Evolutionary conservation across 2,797 vertebrate genomes (phyloP).

Genomic region (Karalla daura): DNA sequence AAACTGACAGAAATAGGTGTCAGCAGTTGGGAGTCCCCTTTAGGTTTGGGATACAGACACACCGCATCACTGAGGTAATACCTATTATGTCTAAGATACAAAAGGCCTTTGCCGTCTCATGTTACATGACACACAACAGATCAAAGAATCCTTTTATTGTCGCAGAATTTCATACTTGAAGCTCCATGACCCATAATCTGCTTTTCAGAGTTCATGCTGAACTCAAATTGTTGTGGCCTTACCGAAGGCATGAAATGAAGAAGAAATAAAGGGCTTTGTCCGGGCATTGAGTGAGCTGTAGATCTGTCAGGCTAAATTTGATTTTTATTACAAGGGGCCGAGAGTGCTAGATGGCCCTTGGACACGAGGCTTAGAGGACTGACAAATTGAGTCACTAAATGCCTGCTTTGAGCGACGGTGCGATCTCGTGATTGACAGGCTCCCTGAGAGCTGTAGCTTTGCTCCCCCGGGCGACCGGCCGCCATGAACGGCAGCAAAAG

Average conservation of each 20-base stretch:
- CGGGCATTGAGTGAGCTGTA: neutral
- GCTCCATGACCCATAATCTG: slow-evolving; percentile 39
- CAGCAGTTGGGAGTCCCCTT: neutral
- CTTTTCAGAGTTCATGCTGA: slow-evolving; percentile 28
- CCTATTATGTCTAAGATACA: neutral
- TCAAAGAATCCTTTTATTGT: slow-evolving; percentile 26
- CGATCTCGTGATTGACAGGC: slow-evolving; percentile 47
- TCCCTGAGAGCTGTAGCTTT: slow-evolving; percentile 36
- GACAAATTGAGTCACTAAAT: slow-evolving; percentile 57
- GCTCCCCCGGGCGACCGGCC: slow-evolving; percentile 1
- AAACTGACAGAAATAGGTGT: neutral
- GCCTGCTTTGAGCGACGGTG: slow-evolving; percentile 39
- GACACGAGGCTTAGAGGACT: slow-evolving; percentile 46
- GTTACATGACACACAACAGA: slow-evolving; percentile 24
- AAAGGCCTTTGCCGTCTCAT: neutral
- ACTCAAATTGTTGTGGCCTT: slow-evolving; percentile 12
- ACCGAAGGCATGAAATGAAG: neutral
- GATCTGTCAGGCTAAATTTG: slow-evolving; percentile 40
- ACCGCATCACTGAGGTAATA: neutral
- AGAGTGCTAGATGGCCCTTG: slow-evolving; percentile 27
- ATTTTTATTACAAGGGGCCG: slow-evolving; percentile 44
- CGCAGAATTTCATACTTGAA: slow-evolving; percentile 20
- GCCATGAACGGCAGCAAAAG: slow-evolving; percentile 12
- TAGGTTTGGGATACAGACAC: neutral
- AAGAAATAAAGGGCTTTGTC: slow-evolving; percentile 17